These are phyloP conservation scores for Ischnus inquisitorius DNA, from an alignment of 2,888 invertebrate species.

Conservation along the genomic window DNA sequence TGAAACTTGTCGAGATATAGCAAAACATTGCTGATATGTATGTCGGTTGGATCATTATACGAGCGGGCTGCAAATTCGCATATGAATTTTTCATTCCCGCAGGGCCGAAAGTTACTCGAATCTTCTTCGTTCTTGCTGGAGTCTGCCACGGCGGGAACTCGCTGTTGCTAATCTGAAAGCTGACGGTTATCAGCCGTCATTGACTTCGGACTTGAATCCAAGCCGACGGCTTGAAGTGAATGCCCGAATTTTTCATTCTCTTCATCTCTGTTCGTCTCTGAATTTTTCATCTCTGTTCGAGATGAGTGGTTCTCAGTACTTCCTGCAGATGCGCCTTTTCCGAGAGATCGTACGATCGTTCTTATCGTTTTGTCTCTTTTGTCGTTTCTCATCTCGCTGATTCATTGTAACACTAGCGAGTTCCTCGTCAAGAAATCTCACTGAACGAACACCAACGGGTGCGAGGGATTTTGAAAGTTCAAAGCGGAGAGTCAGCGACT, in stretches of 20 bases:
- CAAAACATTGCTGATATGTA: conserved; percentile 88
- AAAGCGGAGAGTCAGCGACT: too few relatives aligned
- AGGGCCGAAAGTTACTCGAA: conserved; percentile 86
- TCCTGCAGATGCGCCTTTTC: conserved; percentile 90
- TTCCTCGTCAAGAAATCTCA: too few relatives aligned
- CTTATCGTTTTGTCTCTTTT: too few relatives aligned
- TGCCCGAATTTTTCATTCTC: too few relatives aligned
- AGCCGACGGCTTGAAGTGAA: too few relatives aligned
- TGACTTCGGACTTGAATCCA: too few relatives aligned
- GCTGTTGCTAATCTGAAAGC: conserved; percentile 86
- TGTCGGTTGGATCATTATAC: conserved; percentile 90
- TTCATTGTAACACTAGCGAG: too few relatives aligned
- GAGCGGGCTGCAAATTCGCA: conserved; percentile 90
- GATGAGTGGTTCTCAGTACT: conserved; percentile 92
- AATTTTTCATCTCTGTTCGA: conserved; percentile 94
- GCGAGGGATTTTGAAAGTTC: too few relatives aligned
- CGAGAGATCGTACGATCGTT: too few relatives aligned
- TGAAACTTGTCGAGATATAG: conserved; percentile 88
- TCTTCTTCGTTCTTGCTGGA: conserved; percentile 78
- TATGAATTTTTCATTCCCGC: conserved; percentile 89
- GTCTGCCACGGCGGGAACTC: conserved; percentile 84
- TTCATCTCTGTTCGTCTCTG: too few relatives aligned
- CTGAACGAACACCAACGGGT: too few relatives aligned
- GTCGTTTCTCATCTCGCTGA: too few relatives aligned
- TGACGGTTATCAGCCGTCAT: conserved; percentile 87